These are phyloP conservation scores for Galerucella pusilla DNA, from an alignment of 2,888 invertebrate genomes.

Conservation along the genomic window DNA sequence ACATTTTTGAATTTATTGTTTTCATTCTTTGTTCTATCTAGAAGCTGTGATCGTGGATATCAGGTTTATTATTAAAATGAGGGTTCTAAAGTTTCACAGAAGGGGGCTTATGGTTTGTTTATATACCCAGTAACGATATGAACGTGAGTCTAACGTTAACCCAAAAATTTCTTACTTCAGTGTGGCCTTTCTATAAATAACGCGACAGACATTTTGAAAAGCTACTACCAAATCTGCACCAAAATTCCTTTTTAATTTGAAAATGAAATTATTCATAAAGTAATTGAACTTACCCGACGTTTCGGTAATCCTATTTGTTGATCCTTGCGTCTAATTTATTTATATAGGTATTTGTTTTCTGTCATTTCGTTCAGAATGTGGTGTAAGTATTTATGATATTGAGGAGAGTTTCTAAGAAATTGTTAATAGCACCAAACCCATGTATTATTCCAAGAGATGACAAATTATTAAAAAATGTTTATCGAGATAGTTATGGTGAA, in stretches of 20 bases:
- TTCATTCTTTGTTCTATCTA: slow-evolving; percentile 48
- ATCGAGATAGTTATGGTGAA: background rate
- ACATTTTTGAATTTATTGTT: slow-evolving; percentile 45
- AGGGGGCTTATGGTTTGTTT: slow-evolving; percentile 42
- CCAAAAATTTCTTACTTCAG: slow-evolving; percentile 42
- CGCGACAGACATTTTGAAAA: slow-evolving; percentile 32
- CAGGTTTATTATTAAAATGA: slow-evolving; percentile 44
- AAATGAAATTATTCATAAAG: background rate
- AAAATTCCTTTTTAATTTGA: background rate
- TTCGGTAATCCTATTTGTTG: background rate
- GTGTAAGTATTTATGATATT: too few relatives aligned
- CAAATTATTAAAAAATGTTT: slow-evolving; percentile 7
- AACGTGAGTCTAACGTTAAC: slow-evolving; percentile 38
- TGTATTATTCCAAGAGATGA: slow-evolving; percentile 12
- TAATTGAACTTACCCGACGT: background rate
- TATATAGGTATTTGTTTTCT: background rate
- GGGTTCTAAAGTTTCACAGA: slow-evolving; percentile 44
- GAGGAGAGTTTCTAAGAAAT: background rate
- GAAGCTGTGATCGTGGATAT: slow-evolving; percentile 40
- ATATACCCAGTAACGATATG: slow-evolving; percentile 29
- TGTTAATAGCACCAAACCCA: background rate
- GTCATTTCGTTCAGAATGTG: background rate
- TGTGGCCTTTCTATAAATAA: slow-evolving; percentile 41
- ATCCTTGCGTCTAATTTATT: too few relatives aligned
- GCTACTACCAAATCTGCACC: background rate